These are phyloP conservation scores for Corvus cornix DNA, from an alignment of 2,113 vertebrate species.

Conservation along the genomic window DNA sequence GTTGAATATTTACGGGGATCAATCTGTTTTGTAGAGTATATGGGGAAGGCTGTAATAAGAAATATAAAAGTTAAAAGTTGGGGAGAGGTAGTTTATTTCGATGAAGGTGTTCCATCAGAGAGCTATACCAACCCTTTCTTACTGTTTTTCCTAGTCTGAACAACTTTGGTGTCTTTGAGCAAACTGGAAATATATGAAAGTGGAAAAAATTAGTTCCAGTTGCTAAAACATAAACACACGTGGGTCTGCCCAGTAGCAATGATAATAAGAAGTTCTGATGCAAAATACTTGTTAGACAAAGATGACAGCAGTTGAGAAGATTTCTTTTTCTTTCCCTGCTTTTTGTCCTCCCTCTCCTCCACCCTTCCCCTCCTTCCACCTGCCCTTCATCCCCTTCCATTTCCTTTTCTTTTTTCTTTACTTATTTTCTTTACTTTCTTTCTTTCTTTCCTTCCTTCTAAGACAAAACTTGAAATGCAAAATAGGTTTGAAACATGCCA, in stretches of 20 bases:
- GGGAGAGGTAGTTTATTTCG: not conserved
- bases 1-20: not conserved
- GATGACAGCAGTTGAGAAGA: not conserved
- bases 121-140: not conserved
- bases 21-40: not conserved
- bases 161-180: not conserved
- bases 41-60: not conserved
- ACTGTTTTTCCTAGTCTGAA: not conserved
- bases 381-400: not conserved
- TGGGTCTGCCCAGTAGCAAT: not conserved
- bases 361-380: too few species aligned
- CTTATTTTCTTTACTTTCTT: not conserved
- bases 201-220: not conserved
- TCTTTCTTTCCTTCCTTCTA: not conserved
- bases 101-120: not conserved
- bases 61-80: not conserved
- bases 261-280: not conserved
- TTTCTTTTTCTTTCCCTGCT: not conserved
- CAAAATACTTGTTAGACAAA: not conserved
- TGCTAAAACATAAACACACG: not conserved
- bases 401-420: not conserved
- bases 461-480: not conserved
- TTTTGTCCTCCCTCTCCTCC: not conserved
- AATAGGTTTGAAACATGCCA: not conserved
- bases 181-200: not conserved